These are phyloP conservation scores for Anthoptus insignis DNA, from an alignment of 2,888 invertebrate species.

Conservation along the genomic window DNA sequence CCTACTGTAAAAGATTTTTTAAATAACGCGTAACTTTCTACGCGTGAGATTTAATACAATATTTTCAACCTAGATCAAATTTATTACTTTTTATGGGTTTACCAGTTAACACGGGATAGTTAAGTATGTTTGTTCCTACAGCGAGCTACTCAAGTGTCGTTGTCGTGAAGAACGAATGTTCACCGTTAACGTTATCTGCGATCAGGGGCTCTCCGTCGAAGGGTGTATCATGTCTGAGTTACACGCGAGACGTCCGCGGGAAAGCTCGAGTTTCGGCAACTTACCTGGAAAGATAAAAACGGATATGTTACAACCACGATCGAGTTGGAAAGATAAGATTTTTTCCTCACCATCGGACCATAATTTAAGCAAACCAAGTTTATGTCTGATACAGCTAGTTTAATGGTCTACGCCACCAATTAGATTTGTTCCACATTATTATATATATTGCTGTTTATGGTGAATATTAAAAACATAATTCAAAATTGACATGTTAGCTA, in stretches of 20 bases:
- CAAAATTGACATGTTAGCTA: neutral
- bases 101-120: slow-evolving; percentile 1
- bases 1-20: too few relatives aligned
- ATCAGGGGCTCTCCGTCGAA: slow-evolving; percentile 44
- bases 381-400: neutral
- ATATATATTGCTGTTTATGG: neutral
- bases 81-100: neutral
- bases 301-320: slow-evolving; percentile 60
- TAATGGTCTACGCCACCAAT: neutral
- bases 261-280: slow-evolving; percentile 72
- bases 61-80: too few relatives aligned
- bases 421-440: neutral
- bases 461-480: neutral
- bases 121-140: slow-evolving; percentile 4
- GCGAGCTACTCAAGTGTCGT: slow-evolving; percentile 10
- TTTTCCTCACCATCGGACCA: slow-evolving; percentile 23
- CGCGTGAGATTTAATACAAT: too few relatives aligned
- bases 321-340: slow-evolving; percentile 50
- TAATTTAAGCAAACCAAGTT: slow-evolving; percentile 1
- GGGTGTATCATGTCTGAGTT: slow-evolving; percentile 44
- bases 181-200: slow-evolving; percentile 48
- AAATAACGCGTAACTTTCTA: too few relatives aligned
- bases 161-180: slow-evolving; percentile 28
- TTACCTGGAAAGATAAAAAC: slow-evolving; percentile 82
- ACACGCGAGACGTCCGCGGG: slow-evolving; percentile 41